Evolutionary conservation across 2,888 invertebrate species (phyloP), one percentile per base, ranked within the genome.

Genomic region (Scaptomyza tumidula): DNA sequence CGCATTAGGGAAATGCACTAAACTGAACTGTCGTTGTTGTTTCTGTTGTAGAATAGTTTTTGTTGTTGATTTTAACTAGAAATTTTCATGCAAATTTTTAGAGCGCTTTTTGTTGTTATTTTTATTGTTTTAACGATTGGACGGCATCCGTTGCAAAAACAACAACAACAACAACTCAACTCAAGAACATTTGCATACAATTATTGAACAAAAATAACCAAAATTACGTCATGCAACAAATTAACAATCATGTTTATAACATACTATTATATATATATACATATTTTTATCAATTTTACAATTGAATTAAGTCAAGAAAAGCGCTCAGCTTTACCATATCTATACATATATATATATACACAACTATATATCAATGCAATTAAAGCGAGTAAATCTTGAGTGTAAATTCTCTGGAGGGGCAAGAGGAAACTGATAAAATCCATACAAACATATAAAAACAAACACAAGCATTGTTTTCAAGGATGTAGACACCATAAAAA

Each of bases 41-140:
- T 39, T 6, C 50, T 62, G 31, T 55, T 46, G 33, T 11, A 6
- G 33, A n/a, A 37, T 66, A 50, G 55, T 54, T 61, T 59, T 67
- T 74, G 60, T 52, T 76, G 33, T 19, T 71, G 39, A 24, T 62
- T 52, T 55, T 65, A 41, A 58, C 44, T 63, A 46, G 66, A 71
- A 76, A 80, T 86, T 80, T 78, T 62, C 59, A 82, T 82, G 84
- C 78, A 84, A 86, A 86, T 86, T 71, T 71, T 74, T 56, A 61
- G 50, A 59, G 52, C 48, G 24, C 50, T 57, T 55, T 60, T 75
- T 71, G 64, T 82, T 69, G 39, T 71, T 74, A 29, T 57, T 68
- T 66, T 74, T 80, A 86, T 83, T 80, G 80, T 86, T 86, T 80
- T 80, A 65, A 75, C 72, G 63, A 76, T 62, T 71, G 66, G 27